phyloP scores from a whole-genome alignment of 2,888 invertebrate species.

The Tetragonisca angustula region DNA sequence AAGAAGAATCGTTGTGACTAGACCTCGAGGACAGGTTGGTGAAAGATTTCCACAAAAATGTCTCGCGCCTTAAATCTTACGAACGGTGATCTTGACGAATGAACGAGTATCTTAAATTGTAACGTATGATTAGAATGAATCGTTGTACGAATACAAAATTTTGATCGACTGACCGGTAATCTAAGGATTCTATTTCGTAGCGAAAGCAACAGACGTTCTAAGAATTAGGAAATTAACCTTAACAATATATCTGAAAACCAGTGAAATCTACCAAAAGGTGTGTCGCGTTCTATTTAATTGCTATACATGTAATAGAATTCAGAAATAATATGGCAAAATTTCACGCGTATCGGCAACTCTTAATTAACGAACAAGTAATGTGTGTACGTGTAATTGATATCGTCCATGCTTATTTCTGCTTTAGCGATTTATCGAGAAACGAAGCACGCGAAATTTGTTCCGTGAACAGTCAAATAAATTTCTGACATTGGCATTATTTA shows the following conservation, averaged over 20 bases:
- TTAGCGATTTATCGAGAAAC: background rate
- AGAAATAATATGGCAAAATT: background rate
- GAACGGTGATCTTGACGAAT: background rate
- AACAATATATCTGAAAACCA: background rate
- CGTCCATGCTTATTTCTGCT: background rate
- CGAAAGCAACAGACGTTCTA: background rate
- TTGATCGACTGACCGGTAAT: background rate
- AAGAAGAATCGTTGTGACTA: no score
- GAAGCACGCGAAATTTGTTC: background rate
- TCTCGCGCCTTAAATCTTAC: background rate
- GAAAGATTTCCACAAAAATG: background rate
- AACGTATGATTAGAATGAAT: background rate
- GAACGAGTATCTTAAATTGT: background rate
- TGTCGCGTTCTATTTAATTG: background rate
- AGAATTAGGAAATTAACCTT: background rate
- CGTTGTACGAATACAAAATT: background rate
- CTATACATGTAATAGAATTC: background rate
- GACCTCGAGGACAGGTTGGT: no score
- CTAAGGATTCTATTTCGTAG: background rate
- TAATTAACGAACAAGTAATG: background rate
- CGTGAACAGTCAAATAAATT: background rate
- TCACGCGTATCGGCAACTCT: background rate
- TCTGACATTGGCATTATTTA: background rate
- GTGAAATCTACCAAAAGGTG: background rate
- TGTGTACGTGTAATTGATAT: background rate